Evolutionary conservation across 2,888 invertebrate species (phyloP), one percentile per base, ranked within the genome.

Genomic region (Tillus elongatus): DNA sequence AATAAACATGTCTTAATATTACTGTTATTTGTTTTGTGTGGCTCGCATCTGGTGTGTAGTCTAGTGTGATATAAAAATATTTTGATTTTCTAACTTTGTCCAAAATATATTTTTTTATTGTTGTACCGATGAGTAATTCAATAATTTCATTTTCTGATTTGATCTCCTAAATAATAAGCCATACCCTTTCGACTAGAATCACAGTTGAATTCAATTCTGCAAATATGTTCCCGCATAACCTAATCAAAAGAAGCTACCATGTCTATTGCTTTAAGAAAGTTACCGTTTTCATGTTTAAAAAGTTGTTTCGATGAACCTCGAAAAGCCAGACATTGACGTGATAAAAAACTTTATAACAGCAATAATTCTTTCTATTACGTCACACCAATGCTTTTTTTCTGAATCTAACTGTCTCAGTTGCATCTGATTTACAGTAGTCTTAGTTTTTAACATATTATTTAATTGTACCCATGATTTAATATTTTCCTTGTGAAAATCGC

Each of bases 31-130:
- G 52, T 36, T 53, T 52, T 3, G 19, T 36, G 14, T 45, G 46
- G 26, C 43, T 42, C 8, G 39, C 33, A 32, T 54, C 53, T 12
- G 46, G 47, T 2, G 52, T 52, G 14, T 47, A 51, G 24, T 54
- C 52, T 8, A 51, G 26, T 15, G 51, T 50, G 14, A 56, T 46
- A 3, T 51, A 50, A 40, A 37, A 54, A 40, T 54, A 56, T 43
- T 49, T 49, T 6, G 40, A 26, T 12, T 36, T 13, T 24, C 16
- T 31, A 15, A 35, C 43, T 35, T 9, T 26, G 10, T 40, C 11
- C 24, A 40, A 32, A 32, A 42, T 42, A 30, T 38, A 15, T 35
- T 36, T 37, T 42, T 30, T 36, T 39, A 43, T 33, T 6, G 12
- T 33, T n/a, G 13, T 15, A 3, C 35, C 26, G n/a, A n/a, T n/a